Evolutionary conservation across 2,113 vertebrate genomes (phyloP), one percentile per base, ranked within the genome.

Genomic region (Benitochromis conjunctus): DNA sequence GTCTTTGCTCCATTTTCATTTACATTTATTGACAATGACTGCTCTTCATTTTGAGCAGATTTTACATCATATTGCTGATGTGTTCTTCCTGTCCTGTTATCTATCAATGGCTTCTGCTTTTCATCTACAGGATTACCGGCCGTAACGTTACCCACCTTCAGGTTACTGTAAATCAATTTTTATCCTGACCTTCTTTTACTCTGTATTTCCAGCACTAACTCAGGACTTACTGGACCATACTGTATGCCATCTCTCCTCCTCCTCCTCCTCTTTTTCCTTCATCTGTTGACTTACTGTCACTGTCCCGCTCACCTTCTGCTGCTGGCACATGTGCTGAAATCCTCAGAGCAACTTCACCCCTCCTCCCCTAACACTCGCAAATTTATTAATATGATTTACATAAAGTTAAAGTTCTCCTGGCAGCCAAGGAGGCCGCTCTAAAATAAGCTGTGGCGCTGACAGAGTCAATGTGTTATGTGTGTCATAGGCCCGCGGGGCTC

Each of bases 321-420:
- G 71, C 71, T 53, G 71, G 71, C 71, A 53, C 46, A 53, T 76
- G 71, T 74, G 82, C 89, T 66, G 71, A 93, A 94, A 91, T 94
- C 93, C 94, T 93, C 93, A 83, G 91, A 94, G 92, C 91, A 91
- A 88, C 89, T 84, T 69, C 87, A 56, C 80, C 66, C 57, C 71
- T 53, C 89, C 86, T 36, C 80, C 26, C 16, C 82, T 81, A 88
- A 85, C 81, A 26, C 77, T 34, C 4, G 64, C 88, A 96, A 94
- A 97, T 96, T 88, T 95, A 96, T 96, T 96, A 96, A 95, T 95
- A 96, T 94, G 94, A 96, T 96, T 97, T 96, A 96, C 95, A 96
- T 96, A 96, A 96, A 96, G 95, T 92, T 94, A 93, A 94, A 92
- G 88, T 93, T 87, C 90, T 89, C 89, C 82, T 79, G 9, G 86